Evolutionary conservation across 1,140 invertebrate species (phyloP).

Genomic region (Olivierus martensii): DNA sequence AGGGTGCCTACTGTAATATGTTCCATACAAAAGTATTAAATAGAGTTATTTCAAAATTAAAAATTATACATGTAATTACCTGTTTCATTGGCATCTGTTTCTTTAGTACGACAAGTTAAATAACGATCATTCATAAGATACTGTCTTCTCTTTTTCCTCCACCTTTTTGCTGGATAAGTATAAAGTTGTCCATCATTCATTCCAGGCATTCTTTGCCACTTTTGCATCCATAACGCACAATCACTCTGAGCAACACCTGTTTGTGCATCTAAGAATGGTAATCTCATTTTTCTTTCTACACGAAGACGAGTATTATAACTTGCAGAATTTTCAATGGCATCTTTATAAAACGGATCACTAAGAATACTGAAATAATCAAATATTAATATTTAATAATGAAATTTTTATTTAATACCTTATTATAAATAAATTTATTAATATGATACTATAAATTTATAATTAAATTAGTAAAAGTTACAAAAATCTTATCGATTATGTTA

Average conservation of each 20-base stretch:
- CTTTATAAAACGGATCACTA: constrained; percentile 78
- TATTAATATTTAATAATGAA: background rate
- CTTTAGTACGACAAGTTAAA: constrained; percentile 18
- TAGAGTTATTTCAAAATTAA: background rate
- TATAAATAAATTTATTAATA: no score
- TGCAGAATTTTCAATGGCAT: constrained; percentile 81
- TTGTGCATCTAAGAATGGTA: constrained; percentile 91
- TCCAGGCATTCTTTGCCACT: constrained; percentile 75
- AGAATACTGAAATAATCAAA: constrained; percentile 55
- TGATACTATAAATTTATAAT: no score
- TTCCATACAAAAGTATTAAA: no score
- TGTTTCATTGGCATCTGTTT: constrained; percentile 21
- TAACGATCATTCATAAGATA: constrained; percentile 58
- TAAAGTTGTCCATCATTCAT: constrained; percentile 78
- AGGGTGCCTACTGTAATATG: background rate
- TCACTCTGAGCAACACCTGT: constrained; percentile 91
- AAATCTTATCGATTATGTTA: no score
- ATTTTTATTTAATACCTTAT: no score
- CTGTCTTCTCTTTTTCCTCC: constrained; percentile 81
- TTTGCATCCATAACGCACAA: constrained; percentile 73
- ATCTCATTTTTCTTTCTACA: constrained; percentile 73
- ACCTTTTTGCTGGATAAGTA: constrained; percentile 68
- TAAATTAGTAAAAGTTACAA: no score
- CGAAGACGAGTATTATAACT: constrained; percentile 83
- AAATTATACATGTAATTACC: constrained; percentile 6